phyloP scores from a whole-genome alignment of 2,797 vertebrate genomes.

The Chloroceryle inda region DNA sequence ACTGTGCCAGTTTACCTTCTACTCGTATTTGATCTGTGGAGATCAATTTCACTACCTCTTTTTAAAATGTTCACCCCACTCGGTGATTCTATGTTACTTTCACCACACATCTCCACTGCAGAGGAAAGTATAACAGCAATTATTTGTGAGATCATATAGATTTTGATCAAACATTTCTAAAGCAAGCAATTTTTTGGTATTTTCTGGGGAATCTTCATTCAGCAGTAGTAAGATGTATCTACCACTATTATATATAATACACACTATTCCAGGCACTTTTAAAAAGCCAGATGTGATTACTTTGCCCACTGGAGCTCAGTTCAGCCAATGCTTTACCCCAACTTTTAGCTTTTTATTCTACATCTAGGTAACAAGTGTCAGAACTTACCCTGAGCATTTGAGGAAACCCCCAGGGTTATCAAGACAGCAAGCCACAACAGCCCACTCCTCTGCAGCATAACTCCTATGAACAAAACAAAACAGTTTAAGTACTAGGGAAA shows the following conservation, averaged over 20 bases:
- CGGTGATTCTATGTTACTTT: not conserved
- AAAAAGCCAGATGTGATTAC: not conserved
- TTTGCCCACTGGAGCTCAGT: not conserved
- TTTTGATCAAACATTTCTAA: not conserved
- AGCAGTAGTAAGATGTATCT: not conserved
- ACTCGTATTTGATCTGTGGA: not conserved
- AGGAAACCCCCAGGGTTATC: constrained; percentile 80
- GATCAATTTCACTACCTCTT: not conserved
- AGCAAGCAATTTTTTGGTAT: not conserved
- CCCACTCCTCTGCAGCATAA: constrained; percentile 84
- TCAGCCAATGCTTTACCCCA: not conserved
- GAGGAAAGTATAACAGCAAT: not conserved
- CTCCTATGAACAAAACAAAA: constrained; percentile 78
- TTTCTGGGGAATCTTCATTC: not conserved
- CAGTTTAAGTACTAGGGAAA: not conserved
- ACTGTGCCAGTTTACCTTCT: not conserved
- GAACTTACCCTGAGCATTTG: constrained; percentile 85
- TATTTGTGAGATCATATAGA: not conserved
- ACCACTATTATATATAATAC: not conserved
- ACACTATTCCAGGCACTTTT: not conserved
- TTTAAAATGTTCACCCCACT: not conserved
- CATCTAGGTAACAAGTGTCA: not conserved
- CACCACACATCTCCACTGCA: not conserved
- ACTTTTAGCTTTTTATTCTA: not conserved
- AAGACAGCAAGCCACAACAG: constrained; percentile 84